Evolutionary conservation across 2,113 vertebrate species (phyloP), one percentile per base, ranked within the genome.

Genomic region (Neotoma lepida): DNA sequence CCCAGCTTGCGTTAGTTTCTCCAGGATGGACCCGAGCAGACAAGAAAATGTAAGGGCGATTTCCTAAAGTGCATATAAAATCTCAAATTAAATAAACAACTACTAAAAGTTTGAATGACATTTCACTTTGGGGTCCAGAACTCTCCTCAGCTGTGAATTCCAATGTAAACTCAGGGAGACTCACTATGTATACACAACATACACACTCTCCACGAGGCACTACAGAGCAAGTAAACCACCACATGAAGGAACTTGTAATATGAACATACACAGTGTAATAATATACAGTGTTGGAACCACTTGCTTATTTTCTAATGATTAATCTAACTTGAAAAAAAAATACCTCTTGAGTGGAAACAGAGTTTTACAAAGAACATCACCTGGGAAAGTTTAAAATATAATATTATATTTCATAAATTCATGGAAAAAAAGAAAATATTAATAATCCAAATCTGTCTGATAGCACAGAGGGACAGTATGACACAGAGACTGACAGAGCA

Each of bases 1-100:
- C 99, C 99, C 99, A 99, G 98, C 99, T 99, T 94, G 99, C 98
- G 22, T 99, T 99, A 86, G 99, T 99, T 98, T 99, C 99, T 97
- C 99, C 99, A 68, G 99, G 99, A 98, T 99, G 99, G 44, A 99
- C 99, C 96, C 99, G 98, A 85, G 99, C 98, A 66, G 99, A 99
- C n/a, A 99, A 98, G 97, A 99, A 99, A 98, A 99, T 95, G 64
- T 99, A 99, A 76, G 99, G 99, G 71, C 99, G 99, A 97, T 99
- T 99, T 97, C 99, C 99, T 99, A 97, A 86, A 96, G 89, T 2
- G 96, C 6, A 95, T 54, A 97, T 0, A 97, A 97, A 93, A 92
- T 66, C 81, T 64, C 44, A 97, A 91, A 94, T 74, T 87, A 0
- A 2, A 92, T 81, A 39, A 96, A 93, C 66, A 74, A 63, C 54